Evolutionary conservation across 2,888 invertebrate genomes (phyloP), one percentile per base, ranked within the genome.

Genomic region (Elysia crispata): DNA sequence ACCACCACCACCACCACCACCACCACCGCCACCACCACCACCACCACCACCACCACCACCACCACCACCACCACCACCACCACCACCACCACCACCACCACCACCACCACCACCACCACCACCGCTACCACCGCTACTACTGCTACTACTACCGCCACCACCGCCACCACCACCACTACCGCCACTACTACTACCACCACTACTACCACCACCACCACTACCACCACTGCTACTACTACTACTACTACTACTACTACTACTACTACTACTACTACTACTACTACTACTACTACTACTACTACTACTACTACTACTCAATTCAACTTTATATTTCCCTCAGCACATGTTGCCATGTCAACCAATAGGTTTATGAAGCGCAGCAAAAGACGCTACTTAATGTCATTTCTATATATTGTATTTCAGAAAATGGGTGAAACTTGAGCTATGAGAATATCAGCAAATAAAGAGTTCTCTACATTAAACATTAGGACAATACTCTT

Each of bases 181-280:
- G 30, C 69, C 31, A 69, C 69, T 30, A 25, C 69, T 69, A 25
- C 69, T 69, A 25, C 69, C 31, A 30, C 64, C 28, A 11, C 41
- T 49, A 3, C 60, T 23, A 0, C 60, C 11, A 1, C 41, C n/a
- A 0, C 64, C 18, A 23, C 64, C 28, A 3, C 64, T 41, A n/a
- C 76, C 64, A 64, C 64, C 28, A 31, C 76, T 50, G n/a, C 64
- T 64, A 33, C 76, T 64, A 31, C 64, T 50, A 33, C 76, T 64
- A 31, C 54, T 64, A 33, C 76, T 64, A 33, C 64, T 33, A 20
- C 76, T 64, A 20, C 64, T 64, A 23, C 64, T 76, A 31, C 76
- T 64, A 66, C 66, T 76, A 64, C 49, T 64, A 66, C 75, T 75
- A 75, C 75, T 75, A 75, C 75, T 75, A 60, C 75, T 75, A 60